Evolutionary conservation across 2,797 vertebrate genomes (phyloP).

Genomic region (Channa striata): DNA sequence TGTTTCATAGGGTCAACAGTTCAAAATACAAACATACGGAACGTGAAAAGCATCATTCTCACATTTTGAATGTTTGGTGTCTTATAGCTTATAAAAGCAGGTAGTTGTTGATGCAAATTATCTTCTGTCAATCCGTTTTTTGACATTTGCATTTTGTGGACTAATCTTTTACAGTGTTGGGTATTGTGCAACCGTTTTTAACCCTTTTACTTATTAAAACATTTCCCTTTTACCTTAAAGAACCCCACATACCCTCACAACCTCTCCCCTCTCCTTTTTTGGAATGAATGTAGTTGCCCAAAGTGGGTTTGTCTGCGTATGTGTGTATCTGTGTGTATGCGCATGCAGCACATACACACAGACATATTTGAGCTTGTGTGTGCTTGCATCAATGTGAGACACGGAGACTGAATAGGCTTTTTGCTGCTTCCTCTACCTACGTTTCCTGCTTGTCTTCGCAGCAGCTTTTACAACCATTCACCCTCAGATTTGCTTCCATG

Average conservation of each 20-base stretch:
- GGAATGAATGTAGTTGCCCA: slow-evolving; percentile 22
- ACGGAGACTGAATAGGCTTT: slow-evolving; percentile 40
- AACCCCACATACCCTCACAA: slow-evolving; percentile 15
- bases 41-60: too few relatives aligned
- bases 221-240: slow-evolving; percentile 3
- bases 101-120: too few relatives aligned
- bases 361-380: slow-evolving; percentile 42
- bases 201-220: background rate
- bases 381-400: slow-evolving; percentile 39
- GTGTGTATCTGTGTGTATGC: slow-evolving; percentile 32
- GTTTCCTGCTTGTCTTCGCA: slow-evolving; percentile 46
- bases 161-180: too few relatives aligned
- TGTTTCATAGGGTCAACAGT: too few relatives aligned
- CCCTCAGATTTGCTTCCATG: slow-evolving; percentile 54
- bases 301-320: slow-evolving; percentile 28
- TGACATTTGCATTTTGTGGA: too few relatives aligned
- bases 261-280: slow-evolving; percentile 2
- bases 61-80: too few relatives aligned
- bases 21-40: too few relatives aligned
- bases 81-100: too few relatives aligned
- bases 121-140: too few relatives aligned
- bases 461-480: slow-evolving; percentile 52
- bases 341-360: slow-evolving; percentile 43
- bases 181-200: background rate
- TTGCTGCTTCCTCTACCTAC: slow-evolving; percentile 46